Conservation (phyloP, 2,113 vertebrate species). For the Brachyistius frenatus region DNA sequence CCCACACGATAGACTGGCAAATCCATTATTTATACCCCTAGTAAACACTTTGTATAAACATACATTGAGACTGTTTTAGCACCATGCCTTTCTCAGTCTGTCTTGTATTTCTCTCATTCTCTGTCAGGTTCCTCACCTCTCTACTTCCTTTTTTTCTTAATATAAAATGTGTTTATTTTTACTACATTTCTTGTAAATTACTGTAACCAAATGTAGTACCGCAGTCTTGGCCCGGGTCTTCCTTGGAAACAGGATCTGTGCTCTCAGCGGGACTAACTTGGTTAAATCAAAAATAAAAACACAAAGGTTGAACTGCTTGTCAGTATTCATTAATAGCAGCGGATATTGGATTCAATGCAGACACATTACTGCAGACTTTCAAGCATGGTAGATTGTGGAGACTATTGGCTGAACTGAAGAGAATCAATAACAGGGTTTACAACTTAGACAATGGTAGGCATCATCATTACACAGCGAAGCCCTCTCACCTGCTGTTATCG, state of each 20-base stretch:
- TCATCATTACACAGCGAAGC: conserved; percentile 79
- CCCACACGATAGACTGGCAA: conserved; percentile 47
- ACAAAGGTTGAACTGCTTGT: conserved; percentile 68
- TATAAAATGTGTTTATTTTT: conserved; percentile 61
- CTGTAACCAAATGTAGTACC: conserved; percentile 48
- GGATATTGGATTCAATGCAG: conserved; percentile 71
- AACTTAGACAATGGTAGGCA: conserved; percentile 80
- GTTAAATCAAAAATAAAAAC: conserved; percentile 66
- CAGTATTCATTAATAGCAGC: conserved; percentile 70
- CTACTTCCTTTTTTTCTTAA: conserved; percentile 24
- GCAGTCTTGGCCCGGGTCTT: conserved; percentile 44
- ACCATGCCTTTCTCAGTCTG: conserved; percentile 13
- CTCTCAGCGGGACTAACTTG: conserved; percentile 60
- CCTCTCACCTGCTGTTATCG: conserved; percentile 82
- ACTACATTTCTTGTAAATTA: conserved; percentile 54
- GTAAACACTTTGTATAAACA: conserved; percentile 58
- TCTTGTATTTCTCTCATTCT: conserved; percentile 17
- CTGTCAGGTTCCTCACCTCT: conserved; percentile 18
- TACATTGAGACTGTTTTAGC: conserved; percentile 52
- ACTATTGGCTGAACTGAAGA: conserved; percentile 69
- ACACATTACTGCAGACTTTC: conserved; percentile 71
- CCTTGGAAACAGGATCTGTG: conserved; percentile 59
- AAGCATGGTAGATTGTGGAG: conserved; percentile 59
- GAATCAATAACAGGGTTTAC: conserved; percentile 83
- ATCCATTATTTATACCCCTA: conserved; percentile 56